Percentiles rank a stretch among this genome's conserved stretches.
These are phyloP conservation scores for Atta texana DNA, from an alignment of 1,140 invertebrate species.

Conservation along the genomic window DNA sequence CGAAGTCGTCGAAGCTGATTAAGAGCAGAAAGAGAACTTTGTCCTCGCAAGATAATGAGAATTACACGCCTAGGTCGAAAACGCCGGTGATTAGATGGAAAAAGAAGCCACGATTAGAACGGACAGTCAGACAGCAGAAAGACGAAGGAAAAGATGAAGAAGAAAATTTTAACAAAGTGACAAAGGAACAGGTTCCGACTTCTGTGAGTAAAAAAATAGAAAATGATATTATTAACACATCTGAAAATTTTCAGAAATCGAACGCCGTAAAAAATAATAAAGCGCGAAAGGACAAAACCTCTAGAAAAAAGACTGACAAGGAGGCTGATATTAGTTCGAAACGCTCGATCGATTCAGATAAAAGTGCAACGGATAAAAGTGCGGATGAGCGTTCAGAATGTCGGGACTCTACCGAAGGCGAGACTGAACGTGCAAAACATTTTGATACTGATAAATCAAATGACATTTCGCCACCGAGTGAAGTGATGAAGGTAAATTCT, in stretches of 20 bases:
- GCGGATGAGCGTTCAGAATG: not conserved
- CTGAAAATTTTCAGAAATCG: not conserved
- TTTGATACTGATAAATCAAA: not conserved
- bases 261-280: not conserved
- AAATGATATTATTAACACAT: too few species aligned
- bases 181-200: not conserved
- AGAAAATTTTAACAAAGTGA: not conserved
- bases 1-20: not conserved
- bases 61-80: not conserved
- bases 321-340: not conserved
- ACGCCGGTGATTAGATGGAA: conserved; percentile 36
- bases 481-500: not conserved
- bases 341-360: not conserved
- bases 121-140: not conserved
- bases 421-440: not conserved
- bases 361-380: not conserved
- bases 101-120: conserved; percentile 30
- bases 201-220: not conserved
- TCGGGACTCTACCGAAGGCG: not conserved
- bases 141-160: not conserved
- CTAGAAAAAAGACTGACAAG: not conserved
- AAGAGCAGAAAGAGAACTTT: not conserved
- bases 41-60: conserved; percentile 40
- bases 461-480: not conserved
- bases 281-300: not conserved